These are phyloP conservation scores for Aurelia coerulea DNA, from an alignment of 30 jellyfish, hydroid and myxozoan genomes.

Conservation along the genomic window DNA sequence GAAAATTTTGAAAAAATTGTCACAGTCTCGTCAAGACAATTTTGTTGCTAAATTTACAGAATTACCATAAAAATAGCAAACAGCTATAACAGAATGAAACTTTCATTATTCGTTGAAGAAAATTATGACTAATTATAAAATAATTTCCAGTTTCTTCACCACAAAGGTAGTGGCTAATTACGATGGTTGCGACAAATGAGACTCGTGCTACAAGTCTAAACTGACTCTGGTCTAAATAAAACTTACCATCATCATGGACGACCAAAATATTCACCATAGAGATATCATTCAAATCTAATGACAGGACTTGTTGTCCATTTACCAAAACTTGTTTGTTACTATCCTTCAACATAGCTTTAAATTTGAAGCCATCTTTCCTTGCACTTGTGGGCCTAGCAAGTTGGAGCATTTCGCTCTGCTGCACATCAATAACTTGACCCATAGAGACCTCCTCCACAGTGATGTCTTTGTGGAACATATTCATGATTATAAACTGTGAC, in stretches of 20 bases:
- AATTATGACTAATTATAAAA: no score
- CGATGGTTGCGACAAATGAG: no score
- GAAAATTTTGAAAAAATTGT: no score
- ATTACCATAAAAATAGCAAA: no score
- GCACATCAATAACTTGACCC: slow-evolving; percentile 71
- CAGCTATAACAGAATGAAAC: no score
- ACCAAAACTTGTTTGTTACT: slow-evolving; percentile 64
- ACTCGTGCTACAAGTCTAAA: no score
- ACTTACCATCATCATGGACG: slow-evolving; percentile 86
- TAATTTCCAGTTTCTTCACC: no score
- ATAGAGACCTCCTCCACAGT: slow-evolving; percentile 80
- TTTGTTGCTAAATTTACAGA: no score
- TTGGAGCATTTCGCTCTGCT: slow-evolving; percentile 88
- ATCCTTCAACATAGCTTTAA: slow-evolving; percentile 66
- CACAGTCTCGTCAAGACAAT: no score
- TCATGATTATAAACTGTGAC: slow-evolving; percentile 78
- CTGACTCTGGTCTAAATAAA: background rate
- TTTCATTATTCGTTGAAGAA: no score
- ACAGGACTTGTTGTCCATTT: slow-evolving; percentile 74
- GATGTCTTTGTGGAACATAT: slow-evolving; percentile 89
- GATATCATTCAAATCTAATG: slow-evolving; percentile 60
- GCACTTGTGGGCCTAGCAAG: slow-evolving; percentile 74
- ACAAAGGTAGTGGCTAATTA: no score
- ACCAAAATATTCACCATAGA: slow-evolving; percentile 81
- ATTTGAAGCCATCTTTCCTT: slow-evolving; percentile 63